phyloP scores from a whole-genome alignment of 2,888 invertebrate species.

The Tetranychus truncatus region DNA sequence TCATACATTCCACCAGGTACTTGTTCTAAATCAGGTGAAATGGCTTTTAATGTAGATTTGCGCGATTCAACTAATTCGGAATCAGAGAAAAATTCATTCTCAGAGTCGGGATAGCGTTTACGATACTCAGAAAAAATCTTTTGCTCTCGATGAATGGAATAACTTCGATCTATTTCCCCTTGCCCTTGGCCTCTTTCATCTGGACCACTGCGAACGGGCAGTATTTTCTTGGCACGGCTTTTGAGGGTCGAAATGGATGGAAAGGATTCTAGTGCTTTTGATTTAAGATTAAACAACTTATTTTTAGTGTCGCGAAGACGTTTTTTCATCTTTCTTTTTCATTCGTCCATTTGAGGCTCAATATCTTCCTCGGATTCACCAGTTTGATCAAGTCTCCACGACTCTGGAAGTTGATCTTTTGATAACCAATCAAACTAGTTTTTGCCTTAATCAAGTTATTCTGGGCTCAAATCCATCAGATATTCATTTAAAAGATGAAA shows the following conservation, averaged over 20 bases:
- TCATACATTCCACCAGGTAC: not conserved
- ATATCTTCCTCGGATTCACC: not conserved
- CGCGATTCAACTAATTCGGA: slow-evolving; percentile 5
- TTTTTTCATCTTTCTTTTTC: not conserved
- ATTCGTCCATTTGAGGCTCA: not conserved
- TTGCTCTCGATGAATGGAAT: not conserved
- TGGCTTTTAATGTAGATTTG: not conserved
- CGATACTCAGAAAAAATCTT: not conserved
- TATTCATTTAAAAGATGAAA: too few species aligned
- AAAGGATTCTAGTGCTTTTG: slow-evolving; percentile 9
- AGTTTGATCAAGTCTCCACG: not conserved
- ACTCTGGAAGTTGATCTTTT: too few species aligned
- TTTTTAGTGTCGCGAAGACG: slow-evolving; percentile 1
- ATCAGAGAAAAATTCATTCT: slow-evolving; percentile 13
- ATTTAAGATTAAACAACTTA: slow-evolving; percentile 5
- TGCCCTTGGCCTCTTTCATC: not conserved
- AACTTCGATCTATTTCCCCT: not conserved
- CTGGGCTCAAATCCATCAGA: too few species aligned
- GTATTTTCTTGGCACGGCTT: not conserved
- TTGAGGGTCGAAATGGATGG: not conserved
- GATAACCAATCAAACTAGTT: too few species aligned
- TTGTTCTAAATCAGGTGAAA: not conserved
- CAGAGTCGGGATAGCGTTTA: not conserved
- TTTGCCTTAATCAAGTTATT: too few species aligned
- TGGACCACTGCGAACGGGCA: not conserved